phyloP scores from a whole-genome alignment of 2,113 vertebrate genomes.

The Axis porcinus region DNA sequence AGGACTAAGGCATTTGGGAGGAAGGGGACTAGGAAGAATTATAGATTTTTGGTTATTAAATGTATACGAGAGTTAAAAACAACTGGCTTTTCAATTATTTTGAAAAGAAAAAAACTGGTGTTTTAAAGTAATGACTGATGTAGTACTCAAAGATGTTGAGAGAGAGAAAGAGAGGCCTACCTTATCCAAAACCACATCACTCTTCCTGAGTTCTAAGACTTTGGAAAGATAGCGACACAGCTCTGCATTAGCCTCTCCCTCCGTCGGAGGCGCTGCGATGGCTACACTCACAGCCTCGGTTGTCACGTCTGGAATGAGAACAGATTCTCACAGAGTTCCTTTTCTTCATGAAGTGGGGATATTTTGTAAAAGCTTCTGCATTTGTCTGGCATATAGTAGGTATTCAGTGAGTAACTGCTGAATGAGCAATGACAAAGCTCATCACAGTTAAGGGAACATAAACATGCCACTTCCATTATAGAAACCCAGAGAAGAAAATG shows the following conservation, averaged over 20 bases:
- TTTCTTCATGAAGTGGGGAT: neutral
- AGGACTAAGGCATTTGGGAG: neutral
- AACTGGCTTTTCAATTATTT: neutral
- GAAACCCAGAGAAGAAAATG: neutral
- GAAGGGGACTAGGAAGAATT: neutral
- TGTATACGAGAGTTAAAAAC: neutral
- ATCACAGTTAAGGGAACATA: neutral
- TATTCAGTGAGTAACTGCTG: neutral
- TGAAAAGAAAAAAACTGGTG: neutral
- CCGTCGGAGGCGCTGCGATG: conserved; percentile 90
- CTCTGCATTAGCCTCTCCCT: conserved; percentile 93
- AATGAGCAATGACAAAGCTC: neutral
- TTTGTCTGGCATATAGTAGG: neutral
- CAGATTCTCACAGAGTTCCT: neutral
- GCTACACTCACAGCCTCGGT: conserved; percentile 87
- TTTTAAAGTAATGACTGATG: neutral
- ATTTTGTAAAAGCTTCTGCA: neutral
- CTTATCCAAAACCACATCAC: conserved; percentile 90
- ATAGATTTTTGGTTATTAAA: neutral
- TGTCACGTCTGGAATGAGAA: conserved; percentile 82
- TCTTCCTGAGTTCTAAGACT: conserved; percentile 90
- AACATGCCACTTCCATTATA: neutral
- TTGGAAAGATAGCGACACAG: conserved; percentile 90
- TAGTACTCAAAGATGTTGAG: neutral
- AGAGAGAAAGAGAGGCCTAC: conserved; percentile 66